Percentiles rank a stretch among this genome's conserved stretches.
phyloP scores from a whole-genome alignment of 1,140 invertebrate species.

The Drosophila sucinea region DNA sequence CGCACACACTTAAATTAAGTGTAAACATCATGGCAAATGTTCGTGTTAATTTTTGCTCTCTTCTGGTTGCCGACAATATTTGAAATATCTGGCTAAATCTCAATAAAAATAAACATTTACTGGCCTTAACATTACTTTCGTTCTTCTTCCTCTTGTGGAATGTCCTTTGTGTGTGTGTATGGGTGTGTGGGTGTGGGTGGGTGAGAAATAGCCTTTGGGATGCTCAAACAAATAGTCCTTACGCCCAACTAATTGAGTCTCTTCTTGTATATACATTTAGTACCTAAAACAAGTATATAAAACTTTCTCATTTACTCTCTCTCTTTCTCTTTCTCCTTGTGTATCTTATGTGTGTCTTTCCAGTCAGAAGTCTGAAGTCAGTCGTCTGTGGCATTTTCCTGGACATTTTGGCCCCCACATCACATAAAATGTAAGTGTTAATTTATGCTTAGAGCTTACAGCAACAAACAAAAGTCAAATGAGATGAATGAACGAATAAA shows the following conservation, averaged over 20 bases:
- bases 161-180: constrained; percentile 2
- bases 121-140: constrained; percentile 9
- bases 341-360: constrained; percentile 13
- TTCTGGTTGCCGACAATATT: constrained; percentile 3
- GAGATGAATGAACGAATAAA: constrained; percentile 15
- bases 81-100: constrained; percentile 40
- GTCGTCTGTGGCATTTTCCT: constrained; percentile 54
- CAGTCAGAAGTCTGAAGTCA: constrained; percentile 48
- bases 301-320: constrained; percentile 27
- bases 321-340: constrained; percentile 22
- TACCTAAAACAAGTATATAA: constrained; percentile 16
- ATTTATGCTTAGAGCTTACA: constrained; percentile 60
- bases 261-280: constrained; percentile 33
- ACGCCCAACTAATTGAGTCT: constrained; percentile 66
- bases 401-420: constrained; percentile 20
- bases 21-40: constrained; percentile 56
- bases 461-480: constrained; percentile 19
- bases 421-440: constrained; percentile 74
- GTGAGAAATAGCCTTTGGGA: not conserved
- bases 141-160: constrained; percentile 15
- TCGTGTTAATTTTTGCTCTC: constrained; percentile 51
- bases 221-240: constrained; percentile 17
- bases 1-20: constrained; percentile 44
- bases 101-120: constrained; percentile 54
- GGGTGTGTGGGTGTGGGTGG: not conserved